Evolutionary conservation across 2,113 vertebrate genomes (phyloP).

Genomic region (Herpailurus yagouaroundi): DNA sequence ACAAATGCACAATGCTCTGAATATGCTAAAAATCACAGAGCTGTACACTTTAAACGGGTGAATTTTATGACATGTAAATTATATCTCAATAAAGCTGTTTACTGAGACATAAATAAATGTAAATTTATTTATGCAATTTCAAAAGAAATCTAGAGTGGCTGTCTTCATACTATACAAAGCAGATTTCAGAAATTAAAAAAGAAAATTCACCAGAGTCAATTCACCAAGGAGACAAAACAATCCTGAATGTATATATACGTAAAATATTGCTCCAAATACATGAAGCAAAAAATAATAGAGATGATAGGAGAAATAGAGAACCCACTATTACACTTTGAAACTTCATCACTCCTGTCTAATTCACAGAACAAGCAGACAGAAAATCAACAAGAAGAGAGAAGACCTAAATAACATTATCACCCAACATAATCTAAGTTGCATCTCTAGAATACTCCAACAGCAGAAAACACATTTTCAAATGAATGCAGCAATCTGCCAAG

Average conservation of each 20-base stretch:
- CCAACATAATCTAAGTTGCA: not conserved
- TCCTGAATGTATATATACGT: not conserved
- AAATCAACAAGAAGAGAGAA: not conserved
- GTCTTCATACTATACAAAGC: not conserved
- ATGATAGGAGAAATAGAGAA: not conserved
- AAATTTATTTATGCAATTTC: not conserved
- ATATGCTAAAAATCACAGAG: too few species aligned
- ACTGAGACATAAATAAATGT: too few species aligned
- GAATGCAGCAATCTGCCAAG: not conserved
- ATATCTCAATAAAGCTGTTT: not conserved
- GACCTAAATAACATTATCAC: not conserved
- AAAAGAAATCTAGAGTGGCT: not conserved
- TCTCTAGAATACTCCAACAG: not conserved
- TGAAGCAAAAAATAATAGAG: not conserved
- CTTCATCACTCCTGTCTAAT: not conserved
- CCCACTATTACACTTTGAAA: not conserved
- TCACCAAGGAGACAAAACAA: not conserved
- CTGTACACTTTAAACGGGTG: not conserved
- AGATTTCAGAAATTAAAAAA: not conserved
- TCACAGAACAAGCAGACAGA: not conserved
- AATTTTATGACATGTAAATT: not conserved
- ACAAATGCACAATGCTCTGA: too few species aligned
- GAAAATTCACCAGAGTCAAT: not conserved
- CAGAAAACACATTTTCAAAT: not conserved
- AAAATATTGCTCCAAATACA: not conserved